Evolutionary conservation across 64 coral and sea anemone species (phyloP), one percentile per base, ranked within the genome.

Genomic region (Montipora sp.): DNA sequence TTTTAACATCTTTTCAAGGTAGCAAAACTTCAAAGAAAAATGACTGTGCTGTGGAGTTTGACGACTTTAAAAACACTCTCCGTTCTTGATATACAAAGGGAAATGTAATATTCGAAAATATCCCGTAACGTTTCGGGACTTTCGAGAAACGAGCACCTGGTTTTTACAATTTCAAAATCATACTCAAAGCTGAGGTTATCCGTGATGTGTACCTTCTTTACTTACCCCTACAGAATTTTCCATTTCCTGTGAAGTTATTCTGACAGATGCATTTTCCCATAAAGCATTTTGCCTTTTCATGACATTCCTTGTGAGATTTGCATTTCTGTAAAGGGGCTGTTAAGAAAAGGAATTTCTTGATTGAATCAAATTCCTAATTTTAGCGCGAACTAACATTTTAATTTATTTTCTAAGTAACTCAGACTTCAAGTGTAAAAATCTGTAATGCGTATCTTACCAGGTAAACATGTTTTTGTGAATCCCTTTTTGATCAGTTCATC

Each of bases 211-310:
- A 36, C 36, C 36, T 36, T 36, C 20, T 71, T 15, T 19, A 46
- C 61, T 69, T 20, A 84, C 81, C 81, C 69, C 81, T 68, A 45
- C 81, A 84, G 46, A 84, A 84, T n/a, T 47, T 84, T 48, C 81
- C 81, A 84, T 84, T 84, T 2, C 81, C 81, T 84, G 81, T 84
- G 19, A 60, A 68, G 19, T 70, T 84, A 8, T 36, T 36, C 10
- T 84, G 81, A 44, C 81, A 84, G 81, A 69, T n/a, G 36, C 81
- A 84, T 5, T 69, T 69, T 8, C 81, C 81, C 7, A 84, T 2
- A 47, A 66, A 47, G n/a, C 81, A 84, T 16, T 70, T 84, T 16
- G 63, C 81, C 10, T 84, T 68, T 48, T 18, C 10, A 49, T 84
- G 61, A 11, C 81, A 84, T 3, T 84, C 63, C 5, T 44, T 66